These are phyloP conservation scores for Phortica okadai DNA, from an alignment of 2,888 invertebrate genomes.

Conservation along the genomic window DNA sequence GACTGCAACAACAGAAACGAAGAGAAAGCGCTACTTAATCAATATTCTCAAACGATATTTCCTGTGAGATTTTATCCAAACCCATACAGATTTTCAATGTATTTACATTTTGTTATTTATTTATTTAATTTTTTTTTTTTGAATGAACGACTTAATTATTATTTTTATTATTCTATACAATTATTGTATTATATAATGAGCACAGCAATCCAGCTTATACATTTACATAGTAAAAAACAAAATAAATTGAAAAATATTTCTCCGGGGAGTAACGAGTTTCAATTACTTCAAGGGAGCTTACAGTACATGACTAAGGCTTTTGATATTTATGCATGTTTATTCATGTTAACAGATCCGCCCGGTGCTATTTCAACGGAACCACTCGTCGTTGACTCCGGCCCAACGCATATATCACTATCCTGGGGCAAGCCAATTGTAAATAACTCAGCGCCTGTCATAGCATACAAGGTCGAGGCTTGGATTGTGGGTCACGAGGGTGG, in stretches of 20 bases:
- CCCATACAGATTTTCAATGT: conserved; percentile 58
- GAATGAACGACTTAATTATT: conserved; percentile 62
- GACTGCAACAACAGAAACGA: conserved; percentile 4
- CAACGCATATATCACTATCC: conserved; percentile 88
- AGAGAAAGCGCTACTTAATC: conserved; percentile 27
- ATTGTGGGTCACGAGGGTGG: conserved; percentile 86
- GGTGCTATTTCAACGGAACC: conserved; percentile 87
- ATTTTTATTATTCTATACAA: conserved; percentile 60
- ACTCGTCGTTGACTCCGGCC: conserved; percentile 87
- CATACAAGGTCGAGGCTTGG: conserved; percentile 90
- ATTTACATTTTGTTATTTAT: conserved; percentile 66
- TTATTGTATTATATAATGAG: conserved; percentile 69
- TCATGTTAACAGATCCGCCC: conserved; percentile 82
- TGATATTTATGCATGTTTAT: background rate
- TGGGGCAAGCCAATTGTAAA: conserved; percentile 85
- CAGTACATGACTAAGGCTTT: background rate
- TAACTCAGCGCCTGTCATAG: conserved; percentile 86
- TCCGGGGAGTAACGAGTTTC: conserved; percentile 73
- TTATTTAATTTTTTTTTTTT: conserved; percentile 57
- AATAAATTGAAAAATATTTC: conserved; percentile 71
- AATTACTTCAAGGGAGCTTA: conserved; percentile 37
- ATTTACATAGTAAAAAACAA: conserved; percentile 68
- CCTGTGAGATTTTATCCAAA: conserved; percentile 61
- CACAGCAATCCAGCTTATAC: conserved; percentile 71
- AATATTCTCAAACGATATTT: conserved; percentile 55